Percentiles rank a stretch among this genome's conserved stretches.
phyloP scores from a whole-genome alignment of 2,113 vertebrate species.

The Gnathonemus longibarbis region DNA sequence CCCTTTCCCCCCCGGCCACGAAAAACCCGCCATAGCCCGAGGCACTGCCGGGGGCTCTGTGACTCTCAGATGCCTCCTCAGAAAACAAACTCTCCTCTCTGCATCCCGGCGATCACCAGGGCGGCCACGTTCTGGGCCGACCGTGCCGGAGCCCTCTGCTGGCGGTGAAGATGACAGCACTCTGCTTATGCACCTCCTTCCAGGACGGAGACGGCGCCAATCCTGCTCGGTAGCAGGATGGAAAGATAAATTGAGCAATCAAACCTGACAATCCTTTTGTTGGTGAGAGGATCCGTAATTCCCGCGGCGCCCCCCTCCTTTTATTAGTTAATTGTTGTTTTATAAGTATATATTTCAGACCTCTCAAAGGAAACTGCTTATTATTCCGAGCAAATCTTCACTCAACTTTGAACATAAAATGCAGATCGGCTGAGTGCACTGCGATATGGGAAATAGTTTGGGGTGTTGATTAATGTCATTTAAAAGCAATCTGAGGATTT shows the following conservation, averaged over 20 bases:
- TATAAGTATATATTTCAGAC: conserved; percentile 39
- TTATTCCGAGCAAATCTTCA: conserved; percentile 27
- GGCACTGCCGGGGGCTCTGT: conserved; percentile 28
- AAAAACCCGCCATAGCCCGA: conserved; percentile 21
- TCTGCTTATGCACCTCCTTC: conserved; percentile 5
- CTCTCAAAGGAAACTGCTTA: conserved; percentile 34
- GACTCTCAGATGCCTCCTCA: conserved; percentile 29
- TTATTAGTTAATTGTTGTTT: conserved; percentile 43
- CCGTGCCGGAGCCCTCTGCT: conserved; percentile 9
- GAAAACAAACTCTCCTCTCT: conserved; percentile 27
- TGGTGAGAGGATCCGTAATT: conserved; percentile 36
- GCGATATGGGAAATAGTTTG: conserved; percentile 24
- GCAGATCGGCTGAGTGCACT: conserved; percentile 20
- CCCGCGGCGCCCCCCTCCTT: conserved; percentile 33
- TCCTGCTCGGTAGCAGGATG: not conserved
- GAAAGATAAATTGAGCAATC: conserved; percentile 48
- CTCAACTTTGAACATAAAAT: conserved; percentile 24
- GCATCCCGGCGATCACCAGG: conserved; percentile 23
- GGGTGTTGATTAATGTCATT: conserved; percentile 32
- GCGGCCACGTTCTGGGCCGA: conserved; percentile 20
- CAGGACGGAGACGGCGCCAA: conserved; percentile 2
- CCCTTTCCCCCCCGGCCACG: not conserved
- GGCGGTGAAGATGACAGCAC: conserved; percentile 14
- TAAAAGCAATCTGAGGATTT: conserved; percentile 35
- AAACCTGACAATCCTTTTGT: conserved; percentile 41